phyloP scores from a whole-genome alignment of 2,797 vertebrate genomes.

The Bucorvus abyssinicus region DNA sequence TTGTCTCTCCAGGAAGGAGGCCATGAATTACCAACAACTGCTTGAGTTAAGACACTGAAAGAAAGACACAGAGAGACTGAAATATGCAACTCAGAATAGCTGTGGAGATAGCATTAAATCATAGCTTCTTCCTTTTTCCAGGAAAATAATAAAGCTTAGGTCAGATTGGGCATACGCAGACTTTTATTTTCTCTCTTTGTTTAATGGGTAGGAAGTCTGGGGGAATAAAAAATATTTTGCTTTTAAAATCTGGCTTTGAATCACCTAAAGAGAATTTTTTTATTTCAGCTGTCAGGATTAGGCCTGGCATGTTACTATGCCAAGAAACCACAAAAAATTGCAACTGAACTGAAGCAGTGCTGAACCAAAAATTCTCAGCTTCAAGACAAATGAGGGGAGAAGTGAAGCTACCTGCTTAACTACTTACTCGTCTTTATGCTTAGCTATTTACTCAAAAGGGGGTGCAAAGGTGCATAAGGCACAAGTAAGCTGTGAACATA shows the following conservation, averaged over 20 bases:
- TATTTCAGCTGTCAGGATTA: conserved; percentile 43
- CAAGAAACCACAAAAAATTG: neutral
- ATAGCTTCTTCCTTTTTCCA: neutral
- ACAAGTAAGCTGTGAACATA: neutral
- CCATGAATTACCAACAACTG: neutral
- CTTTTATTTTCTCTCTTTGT: neutral
- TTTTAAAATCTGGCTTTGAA: conserved; percentile 11
- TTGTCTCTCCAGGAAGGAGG: neutral
- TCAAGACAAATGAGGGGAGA: neutral
- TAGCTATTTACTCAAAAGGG: neutral
- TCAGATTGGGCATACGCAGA: neutral
- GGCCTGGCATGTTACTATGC: neutral
- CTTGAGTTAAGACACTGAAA: neutral
- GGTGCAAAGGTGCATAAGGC: neutral
- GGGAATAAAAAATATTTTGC: neutral
- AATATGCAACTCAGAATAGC: neutral
- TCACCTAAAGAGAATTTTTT: conserved; percentile 10
- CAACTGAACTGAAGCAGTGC: neutral
- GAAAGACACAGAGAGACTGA: neutral
- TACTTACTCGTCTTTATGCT: neutral
- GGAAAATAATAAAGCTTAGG: neutral
- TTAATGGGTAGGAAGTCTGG: neutral
- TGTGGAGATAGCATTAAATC: neutral
- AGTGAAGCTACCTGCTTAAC: neutral
- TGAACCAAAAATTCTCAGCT: neutral